Percentiles rank a stretch among this genome's conserved stretches.
Evolutionary conservation across 2,888 invertebrate species (phyloP).

Genomic region (Drosophila anceps): DNA sequence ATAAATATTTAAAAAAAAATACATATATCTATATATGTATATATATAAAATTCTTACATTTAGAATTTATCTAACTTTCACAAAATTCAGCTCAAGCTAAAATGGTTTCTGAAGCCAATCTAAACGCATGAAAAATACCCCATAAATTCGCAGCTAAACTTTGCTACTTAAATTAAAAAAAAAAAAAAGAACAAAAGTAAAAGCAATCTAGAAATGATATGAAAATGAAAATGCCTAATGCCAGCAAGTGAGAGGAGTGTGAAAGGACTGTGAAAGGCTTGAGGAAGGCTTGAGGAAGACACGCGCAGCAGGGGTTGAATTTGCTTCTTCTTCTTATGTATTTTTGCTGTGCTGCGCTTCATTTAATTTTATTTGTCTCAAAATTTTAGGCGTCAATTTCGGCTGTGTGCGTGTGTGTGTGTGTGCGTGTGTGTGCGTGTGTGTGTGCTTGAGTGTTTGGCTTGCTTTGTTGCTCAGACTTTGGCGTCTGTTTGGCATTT

Average conservation of each 20-base stretch:
- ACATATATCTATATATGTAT: too few relatives aligned
- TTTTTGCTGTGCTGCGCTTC: slow-evolving; percentile 69
- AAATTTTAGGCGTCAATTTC: slow-evolving; percentile 69
- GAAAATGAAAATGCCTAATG: background rate
- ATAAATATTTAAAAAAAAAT: too few relatives aligned
- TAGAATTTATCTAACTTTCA: too few relatives aligned
- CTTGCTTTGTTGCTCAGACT: slow-evolving; percentile 41
- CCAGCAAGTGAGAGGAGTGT: slow-evolving; percentile 21
- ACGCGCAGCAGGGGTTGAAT: slow-evolving; percentile 12
- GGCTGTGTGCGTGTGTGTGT: slow-evolving; percentile 18
- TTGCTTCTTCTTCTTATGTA: background rate
- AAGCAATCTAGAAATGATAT: background rate
- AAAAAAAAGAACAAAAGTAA: background rate
- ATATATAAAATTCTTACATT: too few relatives aligned
- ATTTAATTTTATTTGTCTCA: slow-evolving; percentile 82
- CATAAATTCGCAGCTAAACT: background rate
- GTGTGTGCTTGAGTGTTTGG: slow-evolving; percentile 23
- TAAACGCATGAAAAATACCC: background rate
- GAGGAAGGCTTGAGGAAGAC: slow-evolving; percentile 20
- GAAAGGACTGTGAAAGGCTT: too few relatives aligned
- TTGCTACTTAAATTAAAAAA: background rate
- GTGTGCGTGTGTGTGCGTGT: slow-evolving; percentile 22
- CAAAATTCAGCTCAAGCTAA: background rate
- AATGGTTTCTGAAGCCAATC: background rate
- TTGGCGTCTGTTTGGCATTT: slow-evolving; percentile 44